Base-by-base conservation (phyloP, 2,113 vertebrate genomes). In the Globicephala melas region DNA sequence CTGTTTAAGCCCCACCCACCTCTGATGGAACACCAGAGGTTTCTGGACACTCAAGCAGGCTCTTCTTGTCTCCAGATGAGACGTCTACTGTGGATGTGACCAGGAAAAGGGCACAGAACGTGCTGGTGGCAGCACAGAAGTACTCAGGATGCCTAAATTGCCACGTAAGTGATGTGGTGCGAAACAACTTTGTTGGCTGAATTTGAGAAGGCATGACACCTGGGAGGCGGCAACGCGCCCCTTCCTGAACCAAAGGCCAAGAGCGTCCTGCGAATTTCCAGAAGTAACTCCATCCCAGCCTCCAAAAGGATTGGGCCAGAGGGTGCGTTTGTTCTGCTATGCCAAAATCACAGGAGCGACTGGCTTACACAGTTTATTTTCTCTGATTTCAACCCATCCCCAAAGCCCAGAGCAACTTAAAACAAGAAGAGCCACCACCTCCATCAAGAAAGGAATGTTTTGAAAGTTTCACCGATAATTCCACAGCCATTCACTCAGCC, bases 371-470 rank as follows among this genome's bases (percentile, higher is more conserved):
- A 41, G 11, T 4, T 8, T 70, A 53, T 44, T 47, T 92, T 86
- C 89, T 84, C 82, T 92, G 41, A 94, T 92, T 92, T 80, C 70
- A 89, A 87, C 44, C 68, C 38, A 88, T 53, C 63, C 68, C 67
- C 81, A 80, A 84, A 87, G 60, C 76, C 28, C 80, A 94, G 84
- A 80, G 38, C 81, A 96, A 97, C 65, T 67, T 31, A 86, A 89
- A 84, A 65, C 44, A 50, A 38, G 15, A 79, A 67, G 38, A 84
- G 47, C 58, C 44, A 80, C 44, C 26, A 62, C 58, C 53, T 53
- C 80, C 17, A 58, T 79, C 25, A 44, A 44, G 63, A 93, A 87
- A 70, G 20, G 58, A 15, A 13, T 26, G 23, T 90, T 77, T 84
- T 74, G 70, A 96, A 95, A 94, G 82, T 41, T 81, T 89, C 84